Conservation (phyloP, 2,888 invertebrate species). For the Dromius quadrimaculatus region DNA sequence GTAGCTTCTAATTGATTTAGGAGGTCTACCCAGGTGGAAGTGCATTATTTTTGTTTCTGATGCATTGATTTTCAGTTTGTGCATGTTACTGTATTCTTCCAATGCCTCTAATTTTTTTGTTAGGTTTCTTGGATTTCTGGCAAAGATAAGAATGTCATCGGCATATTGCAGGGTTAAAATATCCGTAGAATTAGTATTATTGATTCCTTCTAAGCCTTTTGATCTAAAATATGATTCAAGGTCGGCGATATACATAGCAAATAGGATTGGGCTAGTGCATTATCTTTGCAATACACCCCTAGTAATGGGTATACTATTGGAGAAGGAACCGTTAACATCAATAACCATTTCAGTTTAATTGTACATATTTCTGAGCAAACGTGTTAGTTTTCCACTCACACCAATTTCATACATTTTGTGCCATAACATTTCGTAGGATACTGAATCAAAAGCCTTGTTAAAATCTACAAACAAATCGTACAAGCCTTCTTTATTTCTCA, state of each 20-base stretch:
- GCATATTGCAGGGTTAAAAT: neutral
- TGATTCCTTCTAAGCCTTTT: neutral
- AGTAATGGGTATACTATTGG: too few relatives aligned
- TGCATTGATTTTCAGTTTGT: neutral
- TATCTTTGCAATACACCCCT: conserved; percentile 1
- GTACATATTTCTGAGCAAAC: too few relatives aligned
- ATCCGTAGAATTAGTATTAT: neutral
- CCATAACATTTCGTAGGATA: too few relatives aligned
- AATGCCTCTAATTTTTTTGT: neutral
- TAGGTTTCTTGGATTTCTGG: neutral
- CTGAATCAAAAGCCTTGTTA: too few relatives aligned
- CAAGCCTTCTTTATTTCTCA: too few relatives aligned
- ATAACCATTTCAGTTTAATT: too few relatives aligned
- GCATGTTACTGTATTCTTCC: neutral
- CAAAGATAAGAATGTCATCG: neutral
- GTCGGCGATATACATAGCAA: neutral
- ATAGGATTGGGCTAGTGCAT: too few relatives aligned
- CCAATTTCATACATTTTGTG: too few relatives aligned
- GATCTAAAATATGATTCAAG: neutral
- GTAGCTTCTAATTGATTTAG: neutral
- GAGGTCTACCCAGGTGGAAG: neutral
- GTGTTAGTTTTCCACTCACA: too few relatives aligned
- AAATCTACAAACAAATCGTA: too few relatives aligned
- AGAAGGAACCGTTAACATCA: too few relatives aligned
- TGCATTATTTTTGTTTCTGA: neutral